Base-by-base conservation (phyloP, 2,113 vertebrate species). In the Lampris incognitus region DNA sequence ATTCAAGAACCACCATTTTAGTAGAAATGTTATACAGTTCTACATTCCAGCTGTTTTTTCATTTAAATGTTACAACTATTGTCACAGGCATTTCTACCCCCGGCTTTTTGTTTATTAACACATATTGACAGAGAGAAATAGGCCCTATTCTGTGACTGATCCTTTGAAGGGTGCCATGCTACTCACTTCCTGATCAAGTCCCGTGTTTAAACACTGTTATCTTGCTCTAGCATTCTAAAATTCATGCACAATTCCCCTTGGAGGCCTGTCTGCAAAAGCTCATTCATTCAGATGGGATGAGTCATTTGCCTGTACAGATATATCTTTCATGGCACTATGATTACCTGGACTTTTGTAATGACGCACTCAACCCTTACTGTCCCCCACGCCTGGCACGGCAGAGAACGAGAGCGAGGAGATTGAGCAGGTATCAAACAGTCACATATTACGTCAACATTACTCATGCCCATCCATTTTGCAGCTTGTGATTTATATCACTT, bases 401-500 rank as follows among this genome's bases (percentile, higher is more conserved):
- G 13, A 68, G 61, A 59, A 74, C 59, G 41, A 74, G 55, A 71
- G 57, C 56, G 48, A 84, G 69, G 54, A 55, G 85, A 88, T 72
- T 72, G 77, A 58, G 49, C 39, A 64, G 73, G 72, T 64, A 70
- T 88, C 81, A 78, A 70, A 83, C 55, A n/a, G 68, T 64, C 60
- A 41, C 65, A 82, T 3, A 76, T 87, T 76, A 79, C 10, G n/a
- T 49, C 72, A 76, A 60, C 41, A 1, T 58, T 75, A 52, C 66
- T 40, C 72, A 48, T 9, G 52, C 9, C 62, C n/a, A 36, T 85
- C 78, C 40, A 57, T 82, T 72, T 67, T 46, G 38, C 72, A 37
- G 66, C 52, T 66, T 11, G 52, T 79, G 83, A 89, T 89, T 88
- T 87, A 88, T 79, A 11, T 55, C 6, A 49, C 72, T 70, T 42